Evolutionary conservation across 2,113 vertebrate genomes (phyloP).

Genomic region (Otus sunia): DNA sequence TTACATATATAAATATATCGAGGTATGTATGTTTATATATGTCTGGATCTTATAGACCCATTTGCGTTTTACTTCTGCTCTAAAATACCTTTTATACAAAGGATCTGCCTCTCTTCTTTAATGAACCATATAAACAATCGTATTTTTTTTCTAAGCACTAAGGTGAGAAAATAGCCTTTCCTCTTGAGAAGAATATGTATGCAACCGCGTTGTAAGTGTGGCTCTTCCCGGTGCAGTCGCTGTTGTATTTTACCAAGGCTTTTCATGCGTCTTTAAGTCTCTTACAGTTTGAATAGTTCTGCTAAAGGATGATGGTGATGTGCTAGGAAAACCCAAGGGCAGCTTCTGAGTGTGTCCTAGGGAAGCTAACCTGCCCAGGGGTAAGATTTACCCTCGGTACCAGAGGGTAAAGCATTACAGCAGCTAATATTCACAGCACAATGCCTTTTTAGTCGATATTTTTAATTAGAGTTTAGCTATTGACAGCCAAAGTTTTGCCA

Average conservation of each 20-base stretch:
- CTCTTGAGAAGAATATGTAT: not conserved
- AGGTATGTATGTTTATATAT: constrained; percentile 56
- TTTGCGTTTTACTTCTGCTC: constrained; percentile 3
- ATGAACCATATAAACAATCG: not conserved
- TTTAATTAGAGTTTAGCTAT: constrained; percentile 65
- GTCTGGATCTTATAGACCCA: constrained; percentile 39
- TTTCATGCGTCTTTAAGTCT: not conserved
- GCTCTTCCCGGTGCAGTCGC: not conserved
- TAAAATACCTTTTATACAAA: not conserved
- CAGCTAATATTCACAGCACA: constrained; percentile 60
- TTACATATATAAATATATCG: constrained; percentile 43
- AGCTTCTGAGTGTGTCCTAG: not conserved
- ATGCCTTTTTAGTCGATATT: constrained; percentile 49
- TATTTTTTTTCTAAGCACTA: not conserved
- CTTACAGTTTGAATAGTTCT: not conserved
- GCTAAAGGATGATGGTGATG: not conserved
- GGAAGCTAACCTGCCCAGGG: not conserved
- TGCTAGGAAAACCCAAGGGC: not conserved
- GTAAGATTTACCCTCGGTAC: not conserved
- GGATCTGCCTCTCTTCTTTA: not conserved
- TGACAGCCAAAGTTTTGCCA: constrained; percentile 69
- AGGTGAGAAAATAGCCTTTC: not conserved
- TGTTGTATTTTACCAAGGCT: not conserved
- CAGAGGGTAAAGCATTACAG: not conserved
- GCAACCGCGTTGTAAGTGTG: not conserved